phyloP scores from a whole-genome alignment of 2,113 vertebrate species.

The Carassius carassius region DNA sequence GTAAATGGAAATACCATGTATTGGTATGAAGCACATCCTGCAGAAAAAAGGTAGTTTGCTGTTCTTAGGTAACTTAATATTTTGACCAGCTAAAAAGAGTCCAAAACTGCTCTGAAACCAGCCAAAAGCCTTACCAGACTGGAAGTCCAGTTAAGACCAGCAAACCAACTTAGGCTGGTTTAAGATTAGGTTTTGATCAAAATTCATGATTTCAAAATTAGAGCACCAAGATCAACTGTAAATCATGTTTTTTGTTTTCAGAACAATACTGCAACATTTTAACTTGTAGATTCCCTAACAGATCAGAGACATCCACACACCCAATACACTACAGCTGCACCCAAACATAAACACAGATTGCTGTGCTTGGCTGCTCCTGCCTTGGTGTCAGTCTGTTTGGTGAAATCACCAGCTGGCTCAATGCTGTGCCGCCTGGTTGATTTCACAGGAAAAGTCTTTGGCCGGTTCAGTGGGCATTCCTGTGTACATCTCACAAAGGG shows the following conservation, averaged over 20 bases:
- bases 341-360: constrained; percentile 50
- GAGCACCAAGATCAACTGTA: background rate
- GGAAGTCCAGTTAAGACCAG: background rate
- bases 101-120: background rate
- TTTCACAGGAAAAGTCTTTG: constrained; percentile 36
- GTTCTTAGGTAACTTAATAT: background rate
- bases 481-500: background rate
- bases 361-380: constrained; percentile 52
- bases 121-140: background rate
- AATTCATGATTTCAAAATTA: constrained; percentile 15
- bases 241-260: background rate
- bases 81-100: background rate
- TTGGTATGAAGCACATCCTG: background rate
- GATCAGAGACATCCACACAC: constrained; percentile 3
- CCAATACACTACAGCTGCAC: constrained; percentile 19
- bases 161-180: background rate
- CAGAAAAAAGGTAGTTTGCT: background rate
- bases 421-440: constrained; percentile 52
- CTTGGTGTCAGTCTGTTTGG: constrained; percentile 38
- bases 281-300: background rate
- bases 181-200: background rate
- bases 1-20: background rate
- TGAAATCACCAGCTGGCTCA: constrained; percentile 59
- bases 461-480: background rate
- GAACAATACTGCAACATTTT: constrained; percentile 25